Conservation (phyloP, 1,140 invertebrate species). For the Colletes latitarsis region DNA sequence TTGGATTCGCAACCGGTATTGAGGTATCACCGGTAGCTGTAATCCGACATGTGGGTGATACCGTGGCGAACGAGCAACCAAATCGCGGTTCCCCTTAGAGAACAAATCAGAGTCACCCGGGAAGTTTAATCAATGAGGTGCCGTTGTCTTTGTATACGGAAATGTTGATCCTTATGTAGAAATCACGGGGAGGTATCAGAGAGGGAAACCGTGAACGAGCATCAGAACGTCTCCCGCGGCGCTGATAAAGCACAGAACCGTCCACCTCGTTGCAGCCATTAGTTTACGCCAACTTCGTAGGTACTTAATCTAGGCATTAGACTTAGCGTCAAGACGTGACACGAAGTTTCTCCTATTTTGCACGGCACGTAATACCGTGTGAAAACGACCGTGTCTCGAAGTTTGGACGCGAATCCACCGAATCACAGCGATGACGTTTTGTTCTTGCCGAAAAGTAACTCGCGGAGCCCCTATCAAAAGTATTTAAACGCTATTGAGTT, state of each 20-base stretch:
- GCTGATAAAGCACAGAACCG: slow-evolving; percentile 51
- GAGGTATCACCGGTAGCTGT: too few species aligned
- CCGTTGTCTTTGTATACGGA: neutral
- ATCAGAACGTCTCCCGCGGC: slow-evolving; percentile 16
- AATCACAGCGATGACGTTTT: neutral
- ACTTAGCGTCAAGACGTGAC: slow-evolving; percentile 66
- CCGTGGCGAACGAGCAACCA: too few species aligned
- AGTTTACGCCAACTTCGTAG: slow-evolving; percentile 48
- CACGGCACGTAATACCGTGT: slow-evolving; percentile 16
- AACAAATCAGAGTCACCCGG: neutral
- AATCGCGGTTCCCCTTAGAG: too few species aligned
- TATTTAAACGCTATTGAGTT: too few species aligned
- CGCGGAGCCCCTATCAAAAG: neutral
- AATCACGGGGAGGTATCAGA: neutral
- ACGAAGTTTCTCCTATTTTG: slow-evolving; percentile 52
- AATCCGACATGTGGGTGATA: too few species aligned
- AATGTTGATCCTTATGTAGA: slow-evolving; percentile 42
- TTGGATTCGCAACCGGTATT: too few species aligned
- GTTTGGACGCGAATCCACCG: neutral
- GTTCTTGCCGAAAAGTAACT: neutral
- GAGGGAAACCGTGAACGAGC: slow-evolving; percentile 40
- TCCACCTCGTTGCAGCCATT: slow-evolving; percentile 43
- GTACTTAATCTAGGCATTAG: slow-evolving; percentile 69
- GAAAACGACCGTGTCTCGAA: neutral
- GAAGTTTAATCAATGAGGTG: neutral